Conservation (phyloP, 2,113 vertebrate species). For the Chaetops frenatus region DNA sequence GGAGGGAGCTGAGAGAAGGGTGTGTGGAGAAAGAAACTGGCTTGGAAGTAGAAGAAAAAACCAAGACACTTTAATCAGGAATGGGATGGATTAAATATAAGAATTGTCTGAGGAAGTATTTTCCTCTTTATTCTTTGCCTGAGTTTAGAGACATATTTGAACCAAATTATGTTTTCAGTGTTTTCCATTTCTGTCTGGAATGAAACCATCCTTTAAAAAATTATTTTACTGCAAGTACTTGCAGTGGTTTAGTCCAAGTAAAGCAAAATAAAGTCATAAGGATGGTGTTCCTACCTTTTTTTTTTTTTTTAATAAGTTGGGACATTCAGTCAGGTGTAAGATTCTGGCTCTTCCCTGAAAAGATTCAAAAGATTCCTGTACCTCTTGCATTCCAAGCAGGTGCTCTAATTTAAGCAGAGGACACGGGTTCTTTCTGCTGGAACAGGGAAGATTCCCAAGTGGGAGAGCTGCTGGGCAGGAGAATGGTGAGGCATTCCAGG, state of each 20-base stretch:
- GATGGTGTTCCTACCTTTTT: background rate
- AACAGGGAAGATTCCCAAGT: background rate
- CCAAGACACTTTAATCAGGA: fast-evolving
- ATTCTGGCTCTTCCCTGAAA: background rate
- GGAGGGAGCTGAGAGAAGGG: background rate
- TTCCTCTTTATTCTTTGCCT: background rate
- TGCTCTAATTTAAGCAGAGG: background rate
- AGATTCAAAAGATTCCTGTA: background rate
- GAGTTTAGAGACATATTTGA: background rate
- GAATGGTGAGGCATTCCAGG: background rate
- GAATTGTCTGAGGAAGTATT: background rate
- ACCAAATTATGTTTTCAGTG: background rate
- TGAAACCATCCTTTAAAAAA: background rate
- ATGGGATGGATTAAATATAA: background rate
- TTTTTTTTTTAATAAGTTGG: background rate
- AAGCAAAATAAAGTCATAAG: background rate
- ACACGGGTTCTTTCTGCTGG: background rate
- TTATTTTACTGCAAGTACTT: background rate
- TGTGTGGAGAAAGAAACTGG: background rate
- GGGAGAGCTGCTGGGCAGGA: background rate
- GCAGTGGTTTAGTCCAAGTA: background rate
- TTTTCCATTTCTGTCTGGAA: background rate
- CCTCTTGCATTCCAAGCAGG: background rate
- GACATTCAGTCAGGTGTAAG: background rate
- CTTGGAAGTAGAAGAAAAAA: background rate